Base-by-base conservation (phyloP, 2,888 invertebrate genomes). In the Lacanobia wlatinum region DNA sequence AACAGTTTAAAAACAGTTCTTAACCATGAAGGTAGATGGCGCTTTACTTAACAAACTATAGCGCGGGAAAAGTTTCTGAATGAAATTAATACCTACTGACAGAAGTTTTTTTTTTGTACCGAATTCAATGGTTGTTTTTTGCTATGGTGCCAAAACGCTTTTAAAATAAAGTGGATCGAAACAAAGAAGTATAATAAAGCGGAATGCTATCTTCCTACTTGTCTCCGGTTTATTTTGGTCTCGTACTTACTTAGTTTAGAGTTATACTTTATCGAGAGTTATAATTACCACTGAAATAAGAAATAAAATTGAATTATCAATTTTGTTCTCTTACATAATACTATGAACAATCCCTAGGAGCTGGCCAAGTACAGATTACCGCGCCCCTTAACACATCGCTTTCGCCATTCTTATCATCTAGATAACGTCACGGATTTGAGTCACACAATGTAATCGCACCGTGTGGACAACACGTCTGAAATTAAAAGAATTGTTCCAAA, bases 401-500 rank as follows among this genome's bases (percentile, higher is more conserved):
- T 92, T 92, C 87, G 89, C 92, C 88, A 90, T 86, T 85, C 84
- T 91, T 92, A 92, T 93, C 92, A 84, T 91, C 91, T 91, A 84
- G 95, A 95, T 94, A 95, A 93, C 92, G 91, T 93, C 92, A 92
- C 81, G 74, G 90, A 90, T 94, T 93, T 92, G 91, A 91, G 89
- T 92, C 94, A 94, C 87, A 94, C 92, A 91, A 92, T 92, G 91
- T 90, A 90, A 90, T 90, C 90, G 83, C 80, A 76, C 83, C 78
- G 86, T 72, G 62, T 82, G 75, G 88, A 79, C 83, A 87, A 89
- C 91, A 93, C 93, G 93, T 91, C 76, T 82, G 73, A 76, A 85
- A 83, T 77, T 74, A 85, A 78, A 73, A 68, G 53, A 73, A 82
- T 61, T 67, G 68, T 82, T 60, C 34, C n/a, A 55, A 70, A 62